Evolutionary conservation across 1,140 invertebrate genomes (phyloP), one percentile per base, ranked within the genome.

Genomic region (Ceratina japonica): DNA sequence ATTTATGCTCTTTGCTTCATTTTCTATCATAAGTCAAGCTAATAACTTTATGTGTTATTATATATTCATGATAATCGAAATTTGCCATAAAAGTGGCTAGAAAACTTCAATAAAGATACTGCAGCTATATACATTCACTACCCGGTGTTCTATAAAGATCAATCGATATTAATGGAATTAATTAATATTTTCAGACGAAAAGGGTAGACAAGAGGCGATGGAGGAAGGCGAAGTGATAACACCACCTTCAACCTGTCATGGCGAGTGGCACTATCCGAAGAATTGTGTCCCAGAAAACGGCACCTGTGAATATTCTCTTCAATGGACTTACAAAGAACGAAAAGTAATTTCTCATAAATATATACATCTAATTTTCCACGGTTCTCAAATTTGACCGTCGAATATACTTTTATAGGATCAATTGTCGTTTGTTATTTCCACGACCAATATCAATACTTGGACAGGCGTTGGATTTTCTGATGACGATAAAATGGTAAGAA

Each of bases 381-480:
- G 7, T 5, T 10, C 16, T 56, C 2, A 31, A 31, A 13, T 4
- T 7, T 13, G 0, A 54, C 24, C 2, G 24, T 31, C 22, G 16
- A 54, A 13, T 10, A 54, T 71, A 59, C 69, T 62, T 74, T 73
- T 85, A 10, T 94, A 94, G 86, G 97, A 98, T 89, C 94, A 95
- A 27, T 95, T 99, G 65, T 93, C 94, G 31, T 99, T 99, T 91
- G 96, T 95, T 3, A 95, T 99, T n/a, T 94, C 95, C 20, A 98
- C 97, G 0, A 95, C 94, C 15, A 93, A 97, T 79, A 95, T 94
- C 0, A 95, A 97, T 77, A 94, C 94, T 16, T 99, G 98, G 98
- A 98, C 98, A 3, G 98, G 98, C 3, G 97, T 99, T 81, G 98
- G 96, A 16, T 98, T 99, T 91, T 98, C 97, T 44, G 94, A 97